Base-by-base conservation (phyloP, 92 coral and sea anemone species). In the Siderastrea radians region DNA sequence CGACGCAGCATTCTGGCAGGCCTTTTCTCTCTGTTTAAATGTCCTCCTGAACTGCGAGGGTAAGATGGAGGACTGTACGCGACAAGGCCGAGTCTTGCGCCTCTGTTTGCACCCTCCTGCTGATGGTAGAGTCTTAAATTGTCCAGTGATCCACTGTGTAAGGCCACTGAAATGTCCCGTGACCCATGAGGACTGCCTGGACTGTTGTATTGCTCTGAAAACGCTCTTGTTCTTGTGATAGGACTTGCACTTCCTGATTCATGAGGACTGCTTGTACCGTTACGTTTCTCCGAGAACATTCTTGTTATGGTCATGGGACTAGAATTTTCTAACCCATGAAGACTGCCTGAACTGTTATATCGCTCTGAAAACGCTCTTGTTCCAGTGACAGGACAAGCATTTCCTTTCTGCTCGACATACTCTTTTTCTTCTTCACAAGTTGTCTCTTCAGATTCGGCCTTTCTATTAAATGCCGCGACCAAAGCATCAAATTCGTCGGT, bases 11-110 rank as follows among this genome's bases (percentile, higher is more conserved):
- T 82, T 88, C 96, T 80, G n/a, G 94, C 89, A 4, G 96, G 86
- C 64, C 88, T 95, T 80, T 93, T 95, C 68, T 85, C 93, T 60
- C 98, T 89, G 80, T 86, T 88, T 64, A 95, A 83, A 46, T 93
- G 94, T 55, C 92, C 93, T n/a, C 14, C 74, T 38, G 52, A 10
- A 47, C 45, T 81, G 63, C 46, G 51, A 10, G 85, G 12, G 72
- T 79, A n/a, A 79, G 72, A 26, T 47, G 86, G 58, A 44, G 87
- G 71, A 19, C 70, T 66, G 52, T 48, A 51, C 6, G 73, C 4
- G 74, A 45, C 50, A 2, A 69, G 69, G 49, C 74, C 74, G 26
- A 14, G 9, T n/a, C 63, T 49, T 44, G 52, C 6, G 17, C 63
- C 66, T 44, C 55, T 73, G 2, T 13, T 51, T 16, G 1, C 14